Conservation (phyloP, 2,888 invertebrate genomes). For the Drosophila trichaetosa region DNA sequence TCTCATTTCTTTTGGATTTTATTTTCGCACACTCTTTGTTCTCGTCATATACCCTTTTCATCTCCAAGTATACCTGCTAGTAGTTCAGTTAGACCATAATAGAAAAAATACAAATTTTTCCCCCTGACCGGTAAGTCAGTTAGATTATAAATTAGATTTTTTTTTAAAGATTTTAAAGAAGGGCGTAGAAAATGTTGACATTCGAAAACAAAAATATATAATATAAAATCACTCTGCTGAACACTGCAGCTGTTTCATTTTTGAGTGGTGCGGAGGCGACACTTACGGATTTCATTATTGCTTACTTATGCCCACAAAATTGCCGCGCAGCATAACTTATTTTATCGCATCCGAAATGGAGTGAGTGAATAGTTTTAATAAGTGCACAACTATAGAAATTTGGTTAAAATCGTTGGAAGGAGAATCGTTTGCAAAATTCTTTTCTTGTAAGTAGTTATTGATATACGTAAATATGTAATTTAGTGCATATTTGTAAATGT, state of each 20-base stretch:
- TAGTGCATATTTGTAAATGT: background rate
- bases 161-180: background rate
- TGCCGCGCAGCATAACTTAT: background rate
- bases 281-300: background rate
- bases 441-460: slow-evolving; percentile 7
- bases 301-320: background rate
- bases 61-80: too few species aligned
- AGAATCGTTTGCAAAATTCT: slow-evolving; percentile 32
- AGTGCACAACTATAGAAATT: background rate
- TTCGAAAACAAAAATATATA: background rate
- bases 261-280: background rate
- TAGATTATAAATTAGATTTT: background rate
- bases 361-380: background rate
- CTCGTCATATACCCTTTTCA: background rate
- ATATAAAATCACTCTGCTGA: background rate
- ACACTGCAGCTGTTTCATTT: background rate
- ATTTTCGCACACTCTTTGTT: background rate
- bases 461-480: background rate
- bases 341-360: background rate
- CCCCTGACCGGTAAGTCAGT: background rate
- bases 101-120: background rate
- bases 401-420: slow-evolving; percentile 4
- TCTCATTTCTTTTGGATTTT: background rate
- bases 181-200: background rate
- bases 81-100: background rate